Conservation (phyloP, 2,797 vertebrate species). For the Tapirus indicus region DNA sequence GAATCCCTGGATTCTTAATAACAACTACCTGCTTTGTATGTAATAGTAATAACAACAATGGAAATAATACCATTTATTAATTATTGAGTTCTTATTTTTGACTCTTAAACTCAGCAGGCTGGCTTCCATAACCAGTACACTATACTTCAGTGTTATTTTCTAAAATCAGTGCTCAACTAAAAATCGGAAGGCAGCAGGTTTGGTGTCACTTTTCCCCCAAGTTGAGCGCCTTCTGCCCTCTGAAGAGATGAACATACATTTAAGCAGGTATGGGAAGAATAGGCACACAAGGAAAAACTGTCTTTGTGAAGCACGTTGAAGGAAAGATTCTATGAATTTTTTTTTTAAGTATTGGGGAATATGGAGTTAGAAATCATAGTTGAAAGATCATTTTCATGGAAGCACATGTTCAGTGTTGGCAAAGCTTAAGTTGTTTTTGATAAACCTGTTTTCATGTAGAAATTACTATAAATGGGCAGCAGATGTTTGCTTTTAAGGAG, state of each 20-base stretch:
- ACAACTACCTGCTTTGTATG: background rate
- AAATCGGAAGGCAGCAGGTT: background rate
- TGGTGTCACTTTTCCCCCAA: background rate
- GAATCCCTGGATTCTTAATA: background rate
- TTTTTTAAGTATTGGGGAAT: background rate
- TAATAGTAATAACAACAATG: background rate
- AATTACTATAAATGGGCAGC: slow-evolving; percentile 86
- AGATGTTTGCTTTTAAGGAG: slow-evolving; percentile 86
- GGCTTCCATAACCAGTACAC: background rate
- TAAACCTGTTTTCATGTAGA: slow-evolving; percentile 80
- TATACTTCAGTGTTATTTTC: background rate
- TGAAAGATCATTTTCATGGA: slow-evolving; percentile 55
- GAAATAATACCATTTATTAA: slow-evolving; percentile 9
- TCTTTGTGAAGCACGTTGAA: slow-evolving; percentile 2
- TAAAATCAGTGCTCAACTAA: background rate
- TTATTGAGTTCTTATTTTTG: background rate
- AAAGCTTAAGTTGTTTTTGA: slow-evolving; percentile 78
- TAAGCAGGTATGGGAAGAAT: background rate
- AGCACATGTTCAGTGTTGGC: slow-evolving; percentile 65
- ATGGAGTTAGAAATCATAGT: slow-evolving; percentile 49
- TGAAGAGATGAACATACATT: background rate
- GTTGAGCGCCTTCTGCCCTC: background rate
- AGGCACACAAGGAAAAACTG: background rate
- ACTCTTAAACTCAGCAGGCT: background rate
- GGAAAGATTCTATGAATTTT: background rate